Percentiles rank a stretch among this genome's conserved stretches.
phyloP scores from a whole-genome alignment of 1,140 invertebrate genomes.

The Olivierus martensii region DNA sequence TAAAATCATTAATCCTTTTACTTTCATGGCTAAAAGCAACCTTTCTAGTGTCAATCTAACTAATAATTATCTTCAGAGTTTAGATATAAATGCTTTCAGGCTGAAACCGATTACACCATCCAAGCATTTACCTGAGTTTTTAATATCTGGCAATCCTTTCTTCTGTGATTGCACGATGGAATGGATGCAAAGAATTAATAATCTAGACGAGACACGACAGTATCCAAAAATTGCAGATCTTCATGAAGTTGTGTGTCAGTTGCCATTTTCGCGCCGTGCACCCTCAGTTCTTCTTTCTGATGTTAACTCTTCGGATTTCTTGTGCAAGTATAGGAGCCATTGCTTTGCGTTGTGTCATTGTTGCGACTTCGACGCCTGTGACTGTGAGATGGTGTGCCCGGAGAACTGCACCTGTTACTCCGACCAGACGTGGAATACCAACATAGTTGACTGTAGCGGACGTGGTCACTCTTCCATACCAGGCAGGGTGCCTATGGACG shows the following conservation, averaged over 20 bases:
- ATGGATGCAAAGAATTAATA: slow-evolving; percentile 66
- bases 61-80: slow-evolving; percentile 64
- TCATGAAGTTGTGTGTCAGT: slow-evolving; percentile 61
- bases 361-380: slow-evolving; percentile 87
- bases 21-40: slow-evolving; percentile 63
- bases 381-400: slow-evolving; percentile 90
- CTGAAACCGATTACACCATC: slow-evolving; percentile 37
- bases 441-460: slow-evolving; percentile 73
- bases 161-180: slow-evolving; percentile 86
- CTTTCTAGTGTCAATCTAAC: slow-evolving; percentile 75
- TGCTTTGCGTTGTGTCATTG: slow-evolving; percentile 87
- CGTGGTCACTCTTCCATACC: slow-evolving; percentile 44
- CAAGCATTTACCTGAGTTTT: slow-evolving; percentile 59
- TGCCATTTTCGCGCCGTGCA: slow-evolving; percentile 17
- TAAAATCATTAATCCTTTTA: slow-evolving; percentile 57
- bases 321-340: slow-evolving; percentile 81
- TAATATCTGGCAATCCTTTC: slow-evolving; percentile 74
- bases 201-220: slow-evolving; percentile 48
- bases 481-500: slow-evolving; percentile 78
- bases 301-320: slow-evolving; percentile 62
- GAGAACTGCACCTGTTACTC: slow-evolving; percentile 75
- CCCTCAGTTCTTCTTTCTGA: slow-evolving; percentile 35
- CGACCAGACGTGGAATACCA: slow-evolving; percentile 81
- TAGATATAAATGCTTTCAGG: slow-evolving; percentile 62
- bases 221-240: slow-evolving; percentile 75